These are phyloP conservation scores for Caradrina clavipalpis DNA, from an alignment of 2,888 invertebrate genomes.

Conservation along the genomic window DNA sequence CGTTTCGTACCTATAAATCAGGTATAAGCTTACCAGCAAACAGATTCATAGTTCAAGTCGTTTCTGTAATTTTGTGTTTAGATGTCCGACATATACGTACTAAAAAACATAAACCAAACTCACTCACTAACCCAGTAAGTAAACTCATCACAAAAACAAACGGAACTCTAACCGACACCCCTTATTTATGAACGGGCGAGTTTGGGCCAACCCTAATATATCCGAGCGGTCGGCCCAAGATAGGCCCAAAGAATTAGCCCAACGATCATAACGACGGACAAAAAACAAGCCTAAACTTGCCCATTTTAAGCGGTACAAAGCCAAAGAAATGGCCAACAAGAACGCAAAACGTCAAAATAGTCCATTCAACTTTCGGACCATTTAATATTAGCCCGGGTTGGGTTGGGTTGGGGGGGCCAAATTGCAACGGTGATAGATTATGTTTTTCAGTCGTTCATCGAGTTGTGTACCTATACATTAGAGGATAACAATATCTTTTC, in stretches of 20 bases:
- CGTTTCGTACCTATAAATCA: too few species aligned
- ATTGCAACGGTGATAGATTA: slow-evolving; percentile 41
- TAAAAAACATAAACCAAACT: neutral
- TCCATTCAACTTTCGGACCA: slow-evolving; percentile 46
- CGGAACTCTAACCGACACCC: slow-evolving; percentile 32
- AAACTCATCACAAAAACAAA: slow-evolving; percentile 44
- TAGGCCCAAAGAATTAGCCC: slow-evolving; percentile 63
- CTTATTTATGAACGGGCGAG: slow-evolving; percentile 51
- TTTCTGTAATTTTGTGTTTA: too few species aligned
- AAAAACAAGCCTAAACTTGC: slow-evolving; percentile 61
- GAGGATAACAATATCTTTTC: neutral
- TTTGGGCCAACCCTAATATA: slow-evolving; percentile 55
- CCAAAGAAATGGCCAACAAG: slow-evolving; percentile 51
- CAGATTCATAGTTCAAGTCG: too few species aligned
- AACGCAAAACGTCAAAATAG: slow-evolving; percentile 54
- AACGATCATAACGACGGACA: slow-evolving; percentile 59
- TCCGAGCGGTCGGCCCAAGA: slow-evolving; percentile 56
- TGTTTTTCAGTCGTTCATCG: slow-evolving; percentile 30
- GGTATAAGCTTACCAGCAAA: too few species aligned
- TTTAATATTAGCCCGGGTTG: slow-evolving; percentile 47
- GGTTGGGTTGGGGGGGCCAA: slow-evolving; percentile 11
- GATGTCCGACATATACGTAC: too few species aligned
- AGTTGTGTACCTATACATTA: neutral
- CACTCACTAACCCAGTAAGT: slow-evolving; percentile 12
- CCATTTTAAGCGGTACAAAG: slow-evolving; percentile 50